These are phyloP conservation scores for Chiroxiphia lanceolata DNA, from an alignment of 2,797 vertebrate genomes.

Conservation along the genomic window DNA sequence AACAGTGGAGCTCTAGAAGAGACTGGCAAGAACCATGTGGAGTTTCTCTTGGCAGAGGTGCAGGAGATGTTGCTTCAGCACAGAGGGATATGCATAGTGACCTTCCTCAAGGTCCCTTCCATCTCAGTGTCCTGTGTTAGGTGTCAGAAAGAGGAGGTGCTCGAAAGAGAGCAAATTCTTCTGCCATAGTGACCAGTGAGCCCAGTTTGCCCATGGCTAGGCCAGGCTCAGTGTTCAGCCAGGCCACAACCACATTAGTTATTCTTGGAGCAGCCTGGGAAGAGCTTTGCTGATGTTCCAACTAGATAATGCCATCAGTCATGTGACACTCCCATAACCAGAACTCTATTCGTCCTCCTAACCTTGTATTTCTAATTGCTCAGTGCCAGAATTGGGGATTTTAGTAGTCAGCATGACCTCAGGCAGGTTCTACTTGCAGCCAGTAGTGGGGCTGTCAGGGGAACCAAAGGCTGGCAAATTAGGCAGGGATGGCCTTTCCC, in stretches of 20 bases:
- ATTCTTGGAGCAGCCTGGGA: neutral
- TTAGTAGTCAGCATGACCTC: neutral
- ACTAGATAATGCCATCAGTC: neutral
- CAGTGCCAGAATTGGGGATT: neutral
- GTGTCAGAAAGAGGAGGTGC: neutral
- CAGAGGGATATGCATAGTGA: neutral
- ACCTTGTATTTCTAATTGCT: rapidly evolving
- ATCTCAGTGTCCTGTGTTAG: rapidly evolving
- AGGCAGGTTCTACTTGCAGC: neutral
- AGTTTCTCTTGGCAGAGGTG: neutral
- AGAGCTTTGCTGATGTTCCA: neutral
- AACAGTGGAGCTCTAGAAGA: neutral
- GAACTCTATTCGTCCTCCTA: neutral
- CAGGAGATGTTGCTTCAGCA: neutral
- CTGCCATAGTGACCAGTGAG: neutral
- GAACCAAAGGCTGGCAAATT: neutral
- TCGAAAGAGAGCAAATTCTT: neutral
- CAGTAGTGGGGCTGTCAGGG: neutral
- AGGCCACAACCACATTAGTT: rapidly evolving
- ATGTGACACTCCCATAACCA: neutral
- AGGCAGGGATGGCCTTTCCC: neutral
- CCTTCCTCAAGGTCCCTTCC: neutral
- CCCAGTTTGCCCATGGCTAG: neutral
- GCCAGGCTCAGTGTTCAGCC: neutral
- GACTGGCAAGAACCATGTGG: neutral